These are phyloP conservation scores for Hippocampus comes DNA, from an alignment of 2,113 vertebrate genomes.

Conservation along the genomic window DNA sequence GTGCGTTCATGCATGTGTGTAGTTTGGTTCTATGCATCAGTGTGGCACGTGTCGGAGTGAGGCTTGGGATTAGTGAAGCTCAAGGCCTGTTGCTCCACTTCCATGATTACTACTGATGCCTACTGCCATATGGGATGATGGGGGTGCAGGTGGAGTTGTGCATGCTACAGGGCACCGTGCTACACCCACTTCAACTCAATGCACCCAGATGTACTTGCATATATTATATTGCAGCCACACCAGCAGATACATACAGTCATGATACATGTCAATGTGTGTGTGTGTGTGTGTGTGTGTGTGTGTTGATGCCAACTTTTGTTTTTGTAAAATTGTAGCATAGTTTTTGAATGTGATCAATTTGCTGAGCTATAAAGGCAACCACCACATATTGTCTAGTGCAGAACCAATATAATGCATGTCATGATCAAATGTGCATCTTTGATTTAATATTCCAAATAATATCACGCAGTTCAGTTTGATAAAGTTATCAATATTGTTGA, in stretches of 20 bases:
- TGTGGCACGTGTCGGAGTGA: conserved; percentile 74
- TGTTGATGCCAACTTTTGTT: not conserved
- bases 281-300: not conserved
- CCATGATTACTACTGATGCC: conserved; percentile 76
- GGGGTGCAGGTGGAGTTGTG: conserved; percentile 44
- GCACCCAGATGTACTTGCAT: not conserved
- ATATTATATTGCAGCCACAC: not conserved
- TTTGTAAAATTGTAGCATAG: not conserved
- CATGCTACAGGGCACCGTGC: conserved; percentile 31
- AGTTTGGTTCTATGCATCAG: conserved; percentile 50
- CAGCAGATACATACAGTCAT: not conserved
- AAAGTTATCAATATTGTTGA: too few species aligned
- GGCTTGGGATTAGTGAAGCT: conserved; percentile 72
- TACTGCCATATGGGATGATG: conserved; percentile 70
- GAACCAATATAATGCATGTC: not conserved
- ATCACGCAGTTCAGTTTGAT: too few species aligned
- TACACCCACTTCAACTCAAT: conserved; percentile 20
- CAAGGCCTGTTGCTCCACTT: conserved; percentile 76
- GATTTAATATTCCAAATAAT: too few species aligned
- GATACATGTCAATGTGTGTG: not conserved
- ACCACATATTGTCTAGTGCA: too few species aligned
- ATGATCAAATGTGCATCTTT: not conserved
- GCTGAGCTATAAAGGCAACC: not conserved
- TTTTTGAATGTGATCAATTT: not conserved
- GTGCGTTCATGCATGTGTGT: conserved; percentile 29